Conservation (phyloP, 2,113 vertebrate species). For the Dicaeum eximium region DNA sequence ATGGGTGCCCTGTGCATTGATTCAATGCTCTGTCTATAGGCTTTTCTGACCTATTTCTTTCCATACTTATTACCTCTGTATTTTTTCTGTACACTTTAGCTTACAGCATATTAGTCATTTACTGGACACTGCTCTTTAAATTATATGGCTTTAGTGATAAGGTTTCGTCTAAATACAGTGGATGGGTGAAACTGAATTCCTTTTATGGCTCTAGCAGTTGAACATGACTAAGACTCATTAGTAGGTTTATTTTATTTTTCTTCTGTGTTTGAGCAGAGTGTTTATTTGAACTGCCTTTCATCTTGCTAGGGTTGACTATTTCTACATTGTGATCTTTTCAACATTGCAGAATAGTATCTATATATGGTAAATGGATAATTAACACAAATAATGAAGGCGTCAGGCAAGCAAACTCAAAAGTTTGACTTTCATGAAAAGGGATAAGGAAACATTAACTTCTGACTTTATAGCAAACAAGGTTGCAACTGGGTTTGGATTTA, state of each 20-base stretch:
- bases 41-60: not conserved
- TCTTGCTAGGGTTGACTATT: conserved; percentile 6
- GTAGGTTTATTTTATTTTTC: not conserved
- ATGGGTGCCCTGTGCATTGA: not conserved
- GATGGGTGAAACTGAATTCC: not conserved
- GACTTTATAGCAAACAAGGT: not conserved
- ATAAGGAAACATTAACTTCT: not conserved
- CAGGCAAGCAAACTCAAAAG: not conserved
- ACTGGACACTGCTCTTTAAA: not conserved
- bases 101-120: not conserved
- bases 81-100: not conserved
- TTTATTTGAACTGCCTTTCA: conserved; percentile 36
- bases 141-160: not conserved
- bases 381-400: not conserved
- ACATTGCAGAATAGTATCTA: not conserved
- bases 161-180: not conserved
- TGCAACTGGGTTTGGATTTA: not conserved
- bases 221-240: not conserved
- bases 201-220: not conserved
- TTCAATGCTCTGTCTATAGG: accelerated
- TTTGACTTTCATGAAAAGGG: not conserved
- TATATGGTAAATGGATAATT: not conserved
- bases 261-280: not conserved
- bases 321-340: not conserved
- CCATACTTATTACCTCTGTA: not conserved